Conservation (phyloP, 2,797 vertebrate species). For the Muscicapa striata region DNA sequence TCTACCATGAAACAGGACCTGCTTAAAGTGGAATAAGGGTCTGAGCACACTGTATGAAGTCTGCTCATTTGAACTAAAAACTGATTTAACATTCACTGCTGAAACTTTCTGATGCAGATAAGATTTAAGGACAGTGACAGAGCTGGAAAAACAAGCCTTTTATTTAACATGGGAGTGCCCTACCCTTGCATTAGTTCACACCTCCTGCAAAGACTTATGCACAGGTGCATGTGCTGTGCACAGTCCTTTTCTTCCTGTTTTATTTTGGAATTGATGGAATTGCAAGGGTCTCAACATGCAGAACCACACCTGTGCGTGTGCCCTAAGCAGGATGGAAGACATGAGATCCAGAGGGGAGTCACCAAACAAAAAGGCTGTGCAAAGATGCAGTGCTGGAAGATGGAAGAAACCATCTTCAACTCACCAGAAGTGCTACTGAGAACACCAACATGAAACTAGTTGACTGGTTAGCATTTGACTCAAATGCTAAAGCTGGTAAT, state of each 20-base stretch:
- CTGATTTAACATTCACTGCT: not conserved
- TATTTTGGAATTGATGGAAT: not conserved
- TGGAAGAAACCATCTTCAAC: not conserved
- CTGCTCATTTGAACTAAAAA: not conserved
- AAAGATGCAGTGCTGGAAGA: not conserved
- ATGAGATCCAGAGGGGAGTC: not conserved
- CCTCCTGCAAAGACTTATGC: not conserved
- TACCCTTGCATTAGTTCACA: not conserved
- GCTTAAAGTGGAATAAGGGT: not conserved
- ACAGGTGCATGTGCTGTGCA: not conserved
- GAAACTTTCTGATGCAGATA: constrained; percentile 9
- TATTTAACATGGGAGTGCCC: not conserved
- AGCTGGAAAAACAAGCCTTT: constrained; percentile 30
- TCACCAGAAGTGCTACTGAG: not conserved
- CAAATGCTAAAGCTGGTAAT: not conserved
- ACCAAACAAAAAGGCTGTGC: not conserved
- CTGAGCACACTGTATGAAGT: not conserved
- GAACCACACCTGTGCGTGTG: not conserved
- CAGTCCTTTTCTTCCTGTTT: not conserved
- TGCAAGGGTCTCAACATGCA: not conserved
- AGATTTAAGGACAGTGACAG: constrained; percentile 7
- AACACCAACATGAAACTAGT: not conserved
- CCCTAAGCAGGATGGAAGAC: not conserved
- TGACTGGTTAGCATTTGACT: not conserved
- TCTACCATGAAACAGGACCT: not conserved